Percentiles rank a stretch among this genome's conserved stretches.
phyloP scores from a whole-genome alignment of 2,113 vertebrate genomes.

The Castor canadensis region DNA sequence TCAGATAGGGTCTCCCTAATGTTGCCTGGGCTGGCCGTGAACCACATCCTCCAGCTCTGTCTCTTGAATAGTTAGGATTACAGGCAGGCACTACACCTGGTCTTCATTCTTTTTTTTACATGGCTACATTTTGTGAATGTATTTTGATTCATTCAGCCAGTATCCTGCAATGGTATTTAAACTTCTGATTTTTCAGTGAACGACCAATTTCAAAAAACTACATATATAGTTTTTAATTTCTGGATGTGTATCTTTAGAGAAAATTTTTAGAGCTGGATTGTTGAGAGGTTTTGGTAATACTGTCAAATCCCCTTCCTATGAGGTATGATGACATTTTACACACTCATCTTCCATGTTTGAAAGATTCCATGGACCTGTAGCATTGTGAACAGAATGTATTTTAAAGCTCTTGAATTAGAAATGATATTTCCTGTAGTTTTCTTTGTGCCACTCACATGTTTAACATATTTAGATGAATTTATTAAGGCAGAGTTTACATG shows the following conservation, averaged over 20 bases:
- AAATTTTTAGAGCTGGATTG: not conserved
- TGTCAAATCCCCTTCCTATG: not conserved
- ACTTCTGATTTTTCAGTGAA: not conserved
- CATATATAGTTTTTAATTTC: not conserved
- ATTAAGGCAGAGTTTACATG: not conserved
- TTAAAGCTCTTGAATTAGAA: slow-evolving; percentile 21
- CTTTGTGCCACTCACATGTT: not conserved
- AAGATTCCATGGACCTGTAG: not conserved
- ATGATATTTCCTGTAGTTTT: not conserved
- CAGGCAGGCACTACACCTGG: too few relatives aligned
- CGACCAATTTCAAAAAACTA: not conserved
- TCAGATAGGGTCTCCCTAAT: too few relatives aligned
- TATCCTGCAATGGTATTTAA: not conserved
- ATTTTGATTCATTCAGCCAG: not conserved
- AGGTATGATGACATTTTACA: not conserved
- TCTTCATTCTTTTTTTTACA: too few relatives aligned
- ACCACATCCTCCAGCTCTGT: too few relatives aligned
- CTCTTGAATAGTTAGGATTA: too few relatives aligned
- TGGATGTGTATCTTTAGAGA: not conserved
- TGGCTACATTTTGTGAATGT: not conserved
- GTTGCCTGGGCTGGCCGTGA: too few relatives aligned
- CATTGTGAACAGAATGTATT: not conserved
- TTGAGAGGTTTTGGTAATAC: not conserved
- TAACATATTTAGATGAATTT: not conserved
- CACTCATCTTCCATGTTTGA: not conserved